Percentiles rank a stretch among this genome's conserved stretches.
Conservation (phyloP, 2,888 invertebrate genomes). For the Tholera decimalis region DNA sequence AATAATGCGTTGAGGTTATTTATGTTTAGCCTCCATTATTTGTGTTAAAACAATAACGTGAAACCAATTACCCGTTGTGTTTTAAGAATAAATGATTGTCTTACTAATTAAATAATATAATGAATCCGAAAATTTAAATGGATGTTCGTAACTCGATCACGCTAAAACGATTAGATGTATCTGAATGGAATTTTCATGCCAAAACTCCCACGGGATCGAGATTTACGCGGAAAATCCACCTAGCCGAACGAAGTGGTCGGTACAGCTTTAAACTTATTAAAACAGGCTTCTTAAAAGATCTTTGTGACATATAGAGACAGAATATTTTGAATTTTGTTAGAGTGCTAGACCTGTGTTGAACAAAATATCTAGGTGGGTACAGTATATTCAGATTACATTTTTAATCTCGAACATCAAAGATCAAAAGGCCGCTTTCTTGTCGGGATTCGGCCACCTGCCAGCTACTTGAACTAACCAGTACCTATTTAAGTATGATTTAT, state of each 20-base stretch:
- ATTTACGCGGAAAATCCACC: too few species aligned
- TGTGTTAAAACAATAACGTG: neutral
- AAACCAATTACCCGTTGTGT: neutral
- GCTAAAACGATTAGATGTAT: too few species aligned
- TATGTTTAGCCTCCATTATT: conserved; percentile 15
- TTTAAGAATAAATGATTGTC: conserved; percentile 18
- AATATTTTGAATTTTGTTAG: neutral
- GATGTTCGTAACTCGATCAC: too few species aligned
- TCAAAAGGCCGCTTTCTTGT: conserved; percentile 33
- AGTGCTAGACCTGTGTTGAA: neutral
- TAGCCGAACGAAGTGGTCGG: too few species aligned
- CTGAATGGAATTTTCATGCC: too few species aligned
- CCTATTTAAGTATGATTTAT: conserved; percentile 85
- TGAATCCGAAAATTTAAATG: too few species aligned
- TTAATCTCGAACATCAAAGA: conserved; percentile 40
- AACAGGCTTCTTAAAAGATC: too few species aligned
- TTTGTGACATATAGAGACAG: neutral
- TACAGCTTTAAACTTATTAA: too few species aligned
- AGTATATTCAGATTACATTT: conserved; percentile 28
- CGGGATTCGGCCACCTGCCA: conserved; percentile 71
- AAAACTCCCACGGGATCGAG: too few species aligned
- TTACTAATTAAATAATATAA: too few species aligned
- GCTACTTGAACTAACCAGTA: conserved; percentile 75
- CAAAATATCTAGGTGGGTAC: conserved; percentile 26
- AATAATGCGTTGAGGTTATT: conserved; percentile 8